Percentiles rank a stretch among this genome's conserved stretches.
Evolutionary conservation across 2,888 invertebrate species (phyloP).

Genomic region (Fabriciana adippe): DNA sequence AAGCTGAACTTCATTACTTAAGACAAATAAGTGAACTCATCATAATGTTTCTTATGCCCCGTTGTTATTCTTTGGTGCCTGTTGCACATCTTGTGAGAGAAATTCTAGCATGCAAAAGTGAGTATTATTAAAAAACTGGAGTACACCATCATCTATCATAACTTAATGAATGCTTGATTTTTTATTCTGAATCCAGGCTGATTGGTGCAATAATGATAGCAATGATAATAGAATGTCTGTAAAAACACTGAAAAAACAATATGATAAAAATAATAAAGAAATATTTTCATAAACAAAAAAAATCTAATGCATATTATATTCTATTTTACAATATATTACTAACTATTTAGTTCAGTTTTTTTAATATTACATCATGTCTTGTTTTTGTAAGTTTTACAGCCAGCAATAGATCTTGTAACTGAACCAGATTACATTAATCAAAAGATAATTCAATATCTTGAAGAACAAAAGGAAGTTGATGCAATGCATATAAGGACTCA

Average conservation of each 20-base stretch:
- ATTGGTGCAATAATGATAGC: too few relatives aligned
- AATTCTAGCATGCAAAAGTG: slow-evolving; percentile 92
- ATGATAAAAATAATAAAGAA: too few relatives aligned
- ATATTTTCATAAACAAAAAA: too few relatives aligned
- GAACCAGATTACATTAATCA: slow-evolving; percentile 96
- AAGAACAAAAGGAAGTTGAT: slow-evolving; percentile 89
- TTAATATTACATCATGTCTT: too few relatives aligned
- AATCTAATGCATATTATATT: too few relatives aligned
- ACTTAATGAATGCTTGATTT: too few relatives aligned
- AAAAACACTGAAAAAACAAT: too few relatives aligned
- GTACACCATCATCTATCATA: neutral
- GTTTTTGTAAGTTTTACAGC: slow-evolving; percentile 86
- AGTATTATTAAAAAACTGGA: slow-evolving; percentile 41
- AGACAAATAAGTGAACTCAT: slow-evolving; percentile 91
- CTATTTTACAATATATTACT: too few relatives aligned
- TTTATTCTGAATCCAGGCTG: too few relatives aligned
- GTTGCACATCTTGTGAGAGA: slow-evolving; percentile 91
- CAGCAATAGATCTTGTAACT: slow-evolving; percentile 91
- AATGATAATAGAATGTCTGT: too few relatives aligned
- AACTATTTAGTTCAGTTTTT: too few relatives aligned
- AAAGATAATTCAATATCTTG: slow-evolving; percentile 91
- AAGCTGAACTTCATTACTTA: slow-evolving; percentile 90
- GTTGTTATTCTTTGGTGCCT: slow-evolving; percentile 90
- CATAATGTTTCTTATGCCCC: slow-evolving; percentile 90
- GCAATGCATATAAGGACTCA: slow-evolving; percentile 91